phyloP scores from a whole-genome alignment of 1,140 invertebrate species.

The Sitobion miscanthi region DNA sequence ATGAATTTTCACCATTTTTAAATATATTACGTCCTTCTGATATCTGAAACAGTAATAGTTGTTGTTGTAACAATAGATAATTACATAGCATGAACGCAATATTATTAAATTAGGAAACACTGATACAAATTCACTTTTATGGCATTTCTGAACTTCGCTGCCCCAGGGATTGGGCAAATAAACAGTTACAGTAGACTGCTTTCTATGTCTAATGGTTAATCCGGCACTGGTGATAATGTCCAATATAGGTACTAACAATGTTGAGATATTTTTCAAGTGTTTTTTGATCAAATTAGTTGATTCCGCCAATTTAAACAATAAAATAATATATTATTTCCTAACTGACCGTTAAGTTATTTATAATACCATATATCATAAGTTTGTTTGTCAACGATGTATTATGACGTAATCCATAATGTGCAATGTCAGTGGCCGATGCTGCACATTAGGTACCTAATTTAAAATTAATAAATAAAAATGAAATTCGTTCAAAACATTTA shows the following conservation, averaged over 20 bases:
- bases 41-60: not conserved
- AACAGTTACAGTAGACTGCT: not conserved
- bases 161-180: not conserved
- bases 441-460: not conserved
- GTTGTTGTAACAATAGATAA: not conserved
- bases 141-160: not conserved
- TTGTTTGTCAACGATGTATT: not conserved
- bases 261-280: not conserved
- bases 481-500: too few relatives aligned
- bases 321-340: not conserved
- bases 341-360: not conserved
- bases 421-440: too few relatives aligned
- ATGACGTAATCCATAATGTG: not conserved
- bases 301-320: not conserved
- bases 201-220: not conserved
- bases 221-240: not conserved
- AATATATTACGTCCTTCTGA: too few relatives aligned
- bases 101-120: not conserved
- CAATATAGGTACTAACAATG: not conserved
- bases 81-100: not conserved
- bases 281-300: not conserved
- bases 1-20: too few relatives aligned
- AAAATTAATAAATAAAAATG: not conserved
- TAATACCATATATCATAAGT: not conserved
- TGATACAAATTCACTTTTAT: conserved; percentile 1